These are phyloP conservation scores for Drosophila teissieri DNA, from an alignment of 1,140 invertebrate species.

Conservation along the genomic window DNA sequence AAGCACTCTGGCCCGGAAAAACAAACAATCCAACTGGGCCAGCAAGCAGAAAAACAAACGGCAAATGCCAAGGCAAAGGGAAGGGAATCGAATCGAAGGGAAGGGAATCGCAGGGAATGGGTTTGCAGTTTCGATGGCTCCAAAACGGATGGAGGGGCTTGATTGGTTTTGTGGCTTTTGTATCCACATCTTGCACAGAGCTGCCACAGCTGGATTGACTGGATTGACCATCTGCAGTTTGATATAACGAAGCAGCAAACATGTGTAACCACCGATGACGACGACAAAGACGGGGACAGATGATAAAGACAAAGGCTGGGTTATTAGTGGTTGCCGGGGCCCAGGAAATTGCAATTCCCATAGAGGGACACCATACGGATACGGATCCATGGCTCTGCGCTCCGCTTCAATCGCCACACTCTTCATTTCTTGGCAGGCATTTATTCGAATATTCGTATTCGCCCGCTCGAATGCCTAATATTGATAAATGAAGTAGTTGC, in stretches of 20 bases:
- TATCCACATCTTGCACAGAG: slow-evolving; percentile 24
- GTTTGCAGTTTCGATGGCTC: slow-evolving; percentile 13
- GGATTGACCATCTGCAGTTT: slow-evolving; percentile 35
- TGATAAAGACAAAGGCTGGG: slow-evolving; percentile 11
- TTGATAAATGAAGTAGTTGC: slow-evolving; percentile 52
- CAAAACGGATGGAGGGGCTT: slow-evolving; percentile 23
- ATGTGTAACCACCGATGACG: slow-evolving; percentile 49
- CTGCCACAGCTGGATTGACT: slow-evolving; percentile 1
- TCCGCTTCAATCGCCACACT: slow-evolving; percentile 22
- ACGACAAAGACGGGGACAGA: slow-evolving; percentile 16
- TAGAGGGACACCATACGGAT: slow-evolving; percentile 13
- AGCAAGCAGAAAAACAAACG: slow-evolving; percentile 37
- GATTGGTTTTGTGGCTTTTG: slow-evolving; percentile 69
- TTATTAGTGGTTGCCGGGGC: slow-evolving; percentile 31
- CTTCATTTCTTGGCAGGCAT: slow-evolving; percentile 11
- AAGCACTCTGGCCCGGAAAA: slow-evolving; percentile 20
- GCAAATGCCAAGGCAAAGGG: slow-evolving; percentile 36
- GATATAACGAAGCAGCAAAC: slow-evolving; percentile 39
- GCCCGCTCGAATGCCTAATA: slow-evolving; percentile 35
- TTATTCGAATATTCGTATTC: slow-evolving; percentile 5
- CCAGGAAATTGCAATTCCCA: slow-evolving; percentile 72
- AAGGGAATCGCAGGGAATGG: too few relatives aligned
- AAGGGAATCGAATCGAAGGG: slow-evolving; percentile 15
- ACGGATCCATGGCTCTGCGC: slow-evolving; percentile 35
- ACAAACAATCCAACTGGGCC: slow-evolving; percentile 49